These are phyloP conservation scores for Leptinotarsa defecta DNA, from an alignment of 1,140 invertebrate genomes.

Conservation along the genomic window DNA sequence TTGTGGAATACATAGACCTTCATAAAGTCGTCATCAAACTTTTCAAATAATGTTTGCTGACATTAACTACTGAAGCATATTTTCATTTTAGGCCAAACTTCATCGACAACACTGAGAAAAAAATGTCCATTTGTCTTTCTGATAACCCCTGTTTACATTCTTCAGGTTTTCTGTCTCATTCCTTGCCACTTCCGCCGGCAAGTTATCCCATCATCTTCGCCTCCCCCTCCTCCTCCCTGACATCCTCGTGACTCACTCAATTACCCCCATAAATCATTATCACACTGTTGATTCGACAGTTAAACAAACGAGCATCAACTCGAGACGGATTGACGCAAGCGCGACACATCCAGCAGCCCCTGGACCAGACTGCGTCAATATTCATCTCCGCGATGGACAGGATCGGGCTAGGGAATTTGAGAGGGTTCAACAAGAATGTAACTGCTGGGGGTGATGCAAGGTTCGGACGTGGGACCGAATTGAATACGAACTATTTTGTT, in stretches of 20 bases:
- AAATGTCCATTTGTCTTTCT: no score
- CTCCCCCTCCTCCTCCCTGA: neutral
- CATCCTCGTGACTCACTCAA: neutral
- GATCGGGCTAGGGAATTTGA: neutral
- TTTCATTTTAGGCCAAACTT: no score
- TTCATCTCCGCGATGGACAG: neutral
- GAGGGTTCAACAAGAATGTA: neutral
- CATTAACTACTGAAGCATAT: no score
- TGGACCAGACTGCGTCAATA: slow-evolving; percentile 25
- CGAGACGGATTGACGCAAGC: neutral
- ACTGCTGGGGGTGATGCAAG: neutral
- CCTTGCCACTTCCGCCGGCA: no score
- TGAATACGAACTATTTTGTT: no score
- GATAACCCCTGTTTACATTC: no score
- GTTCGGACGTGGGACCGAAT: neutral
- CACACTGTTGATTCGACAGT: slow-evolving; percentile 5
- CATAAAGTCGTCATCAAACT: no score
- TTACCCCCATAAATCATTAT: slow-evolving; percentile 5
- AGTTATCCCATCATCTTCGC: neutral
- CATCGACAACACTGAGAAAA: no score
- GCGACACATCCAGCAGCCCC: slow-evolving; percentile 8
- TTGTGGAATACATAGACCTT: no score
- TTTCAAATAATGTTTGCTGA: no score
- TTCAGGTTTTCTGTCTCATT: no score
- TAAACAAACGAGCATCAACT: slow-evolving; percentile 12